These are phyloP conservation scores for Paramacrobiotus metropolitanus DNA, from an alignment of 1,140 invertebrate genomes.

Conservation along the genomic window DNA sequence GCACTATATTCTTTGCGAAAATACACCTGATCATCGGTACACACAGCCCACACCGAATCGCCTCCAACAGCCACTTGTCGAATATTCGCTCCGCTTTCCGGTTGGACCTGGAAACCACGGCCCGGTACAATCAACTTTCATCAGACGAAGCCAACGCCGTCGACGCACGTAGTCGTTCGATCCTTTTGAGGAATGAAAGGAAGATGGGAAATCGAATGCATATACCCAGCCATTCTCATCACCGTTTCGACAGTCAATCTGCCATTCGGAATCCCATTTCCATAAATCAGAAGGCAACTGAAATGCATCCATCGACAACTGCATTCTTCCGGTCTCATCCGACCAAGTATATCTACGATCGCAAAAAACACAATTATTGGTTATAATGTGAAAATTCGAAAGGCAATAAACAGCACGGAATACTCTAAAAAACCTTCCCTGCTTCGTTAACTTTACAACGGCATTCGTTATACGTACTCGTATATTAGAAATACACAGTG, in stretches of 20 bases:
- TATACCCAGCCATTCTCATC: conserved; percentile 82
- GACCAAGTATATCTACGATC: conserved; percentile 37
- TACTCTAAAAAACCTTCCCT: conserved; percentile 5
- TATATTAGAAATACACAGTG: no score
- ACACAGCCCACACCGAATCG: conserved; percentile 42
- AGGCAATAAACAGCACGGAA: conserved; percentile 1
- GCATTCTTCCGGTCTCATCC: conserved; percentile 51
- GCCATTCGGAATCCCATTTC: conserved; percentile 38
- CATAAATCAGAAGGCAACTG: conserved; percentile 59
- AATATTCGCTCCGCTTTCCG: conserved; percentile 7
- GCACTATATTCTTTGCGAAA: conserved; percentile 31
- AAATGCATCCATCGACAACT: conserved; percentile 53
- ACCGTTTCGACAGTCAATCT: conserved; percentile 56
- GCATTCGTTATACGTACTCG: no score
- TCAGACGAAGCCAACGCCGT: conserved; percentile 36
- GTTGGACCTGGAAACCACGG: background rate
- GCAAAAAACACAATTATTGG: conserved; percentile 27
- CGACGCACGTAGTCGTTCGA: conserved; percentile 67
- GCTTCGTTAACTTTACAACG: no score
- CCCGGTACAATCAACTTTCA: background rate
- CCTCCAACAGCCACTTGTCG: conserved; percentile 33
- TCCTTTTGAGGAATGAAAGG: conserved; percentile 55
- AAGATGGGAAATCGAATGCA: conserved; percentile 62
- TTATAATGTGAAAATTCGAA: background rate
- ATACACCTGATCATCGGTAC: conserved; percentile 24